A percentile compares a stretch with the other conserved stretches of the same genome.
Evolutionary conservation across 2,113 vertebrate species (phyloP).

Genomic region (Dicrurus megarhynchus): DNA sequence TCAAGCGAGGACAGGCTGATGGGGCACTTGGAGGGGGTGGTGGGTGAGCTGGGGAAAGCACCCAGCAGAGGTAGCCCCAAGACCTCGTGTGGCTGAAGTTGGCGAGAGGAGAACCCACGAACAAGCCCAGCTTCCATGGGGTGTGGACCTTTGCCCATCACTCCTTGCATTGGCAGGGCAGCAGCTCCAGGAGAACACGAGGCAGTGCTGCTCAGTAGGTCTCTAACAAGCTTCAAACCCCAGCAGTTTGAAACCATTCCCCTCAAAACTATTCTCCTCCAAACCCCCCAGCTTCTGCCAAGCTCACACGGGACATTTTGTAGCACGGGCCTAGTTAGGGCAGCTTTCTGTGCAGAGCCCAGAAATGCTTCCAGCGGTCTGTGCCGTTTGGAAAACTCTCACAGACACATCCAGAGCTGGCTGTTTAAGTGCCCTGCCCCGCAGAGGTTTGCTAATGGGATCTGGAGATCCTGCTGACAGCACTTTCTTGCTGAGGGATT

Average conservation of each 20-base stretch:
- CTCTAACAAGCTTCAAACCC: background rate
- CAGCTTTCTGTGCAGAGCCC: background rate
- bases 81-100: background rate
- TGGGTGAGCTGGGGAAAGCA: background rate
- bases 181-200: fast-evolving
- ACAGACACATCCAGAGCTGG: background rate
- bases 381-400: background rate
- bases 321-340: background rate
- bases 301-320: background rate
- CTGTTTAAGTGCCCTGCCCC: background rate
- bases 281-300: background rate
- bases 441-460: background rate
- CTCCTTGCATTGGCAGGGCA: background rate
- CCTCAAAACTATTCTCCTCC: background rate
- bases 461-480: background rate
- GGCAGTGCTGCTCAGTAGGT: background rate
- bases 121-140: fast-evolving
- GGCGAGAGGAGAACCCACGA: fast-evolving
- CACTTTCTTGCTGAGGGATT: background rate
- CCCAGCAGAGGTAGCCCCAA: background rate
- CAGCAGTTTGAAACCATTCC: background rate
- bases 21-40: background rate
- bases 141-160: background rate
- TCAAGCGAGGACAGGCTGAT: background rate
- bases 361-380: background rate